Evolutionary conservation across 2,113 vertebrate genomes (phyloP).

Genomic region (Strix uralensis): DNA sequence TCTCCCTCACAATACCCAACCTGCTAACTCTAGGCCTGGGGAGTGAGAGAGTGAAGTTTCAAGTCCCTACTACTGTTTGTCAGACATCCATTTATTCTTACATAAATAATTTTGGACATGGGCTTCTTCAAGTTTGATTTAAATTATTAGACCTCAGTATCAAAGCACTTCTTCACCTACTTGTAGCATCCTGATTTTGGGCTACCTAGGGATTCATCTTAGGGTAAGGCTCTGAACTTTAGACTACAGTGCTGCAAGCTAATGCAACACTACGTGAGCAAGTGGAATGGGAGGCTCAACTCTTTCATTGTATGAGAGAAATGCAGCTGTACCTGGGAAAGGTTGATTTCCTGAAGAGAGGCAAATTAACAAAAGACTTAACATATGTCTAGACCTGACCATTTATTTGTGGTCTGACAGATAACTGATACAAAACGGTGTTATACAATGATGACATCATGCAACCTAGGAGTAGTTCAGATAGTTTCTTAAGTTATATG

Average conservation of each 20-base stretch:
- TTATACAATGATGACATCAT: neutral
- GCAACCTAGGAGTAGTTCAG: neutral
- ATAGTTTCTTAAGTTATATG: neutral
- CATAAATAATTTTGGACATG: neutral
- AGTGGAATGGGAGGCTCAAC: neutral
- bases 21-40: neutral
- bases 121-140: neutral
- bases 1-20: neutral
- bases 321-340: neutral
- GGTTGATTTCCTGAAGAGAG: neutral
- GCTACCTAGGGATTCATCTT: neutral
- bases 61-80: neutral
- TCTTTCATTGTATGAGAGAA: neutral
- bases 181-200: neutral
- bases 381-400: neutral
- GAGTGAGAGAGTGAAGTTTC: neutral
- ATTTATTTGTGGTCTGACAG: neutral
- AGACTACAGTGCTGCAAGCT: neutral
- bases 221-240: neutral
- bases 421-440: neutral
- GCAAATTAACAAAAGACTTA: neutral
- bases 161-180: neutral
- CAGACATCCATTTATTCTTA: neutral
- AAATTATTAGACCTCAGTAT: neutral
- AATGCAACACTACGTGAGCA: rapidly evolving